A percentile compares a stretch with the other conserved stretches of the same genome.
Evolutionary conservation across 23 tunicate genomes (phyloP).

Genomic region (Clavelina lepadiformis): DNA sequence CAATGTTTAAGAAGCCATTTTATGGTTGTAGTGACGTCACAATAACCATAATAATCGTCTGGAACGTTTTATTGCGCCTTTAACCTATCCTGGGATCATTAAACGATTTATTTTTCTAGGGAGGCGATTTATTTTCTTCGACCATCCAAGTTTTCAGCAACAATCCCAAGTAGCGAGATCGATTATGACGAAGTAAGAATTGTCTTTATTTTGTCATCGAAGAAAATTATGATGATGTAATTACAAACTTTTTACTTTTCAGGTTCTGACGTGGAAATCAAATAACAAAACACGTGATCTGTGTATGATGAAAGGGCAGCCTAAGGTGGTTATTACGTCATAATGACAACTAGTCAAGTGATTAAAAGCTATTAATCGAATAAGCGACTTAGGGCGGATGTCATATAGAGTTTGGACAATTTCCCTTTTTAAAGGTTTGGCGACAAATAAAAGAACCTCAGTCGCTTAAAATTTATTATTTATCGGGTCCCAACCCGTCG

Average conservation of each 20-base stretch:
- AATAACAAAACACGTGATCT: constrained; percentile 23
- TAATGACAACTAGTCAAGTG: no score
- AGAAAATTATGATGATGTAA: not conserved
- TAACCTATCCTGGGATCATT: not conserved
- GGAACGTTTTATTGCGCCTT: not conserved
- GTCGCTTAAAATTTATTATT: no score
- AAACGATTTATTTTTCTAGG: constrained; percentile 19
- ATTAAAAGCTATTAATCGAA: no score
- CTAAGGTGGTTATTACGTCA: constrained; percentile 51
- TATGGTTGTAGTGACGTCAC: no score
- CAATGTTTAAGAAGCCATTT: no score
- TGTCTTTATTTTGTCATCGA: not conserved
- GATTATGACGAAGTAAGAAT: constrained; percentile 28
- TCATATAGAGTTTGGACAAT: no score
- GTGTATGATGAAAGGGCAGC: constrained; percentile 71
- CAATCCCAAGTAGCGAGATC: constrained; percentile 1
- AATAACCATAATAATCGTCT: not conserved
- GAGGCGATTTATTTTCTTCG: constrained; percentile 53
- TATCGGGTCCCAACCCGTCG: no score
- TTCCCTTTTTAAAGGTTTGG: no score
- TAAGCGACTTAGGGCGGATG: no score
- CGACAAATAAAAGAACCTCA: no score
- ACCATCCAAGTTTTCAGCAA: constrained; percentile 29
- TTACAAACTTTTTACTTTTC: not conserved
- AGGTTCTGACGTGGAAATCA: constrained; percentile 73